Evolutionary conservation across 2,113 vertebrate species (phyloP).

Genomic region (Phocoena phocoena): DNA sequence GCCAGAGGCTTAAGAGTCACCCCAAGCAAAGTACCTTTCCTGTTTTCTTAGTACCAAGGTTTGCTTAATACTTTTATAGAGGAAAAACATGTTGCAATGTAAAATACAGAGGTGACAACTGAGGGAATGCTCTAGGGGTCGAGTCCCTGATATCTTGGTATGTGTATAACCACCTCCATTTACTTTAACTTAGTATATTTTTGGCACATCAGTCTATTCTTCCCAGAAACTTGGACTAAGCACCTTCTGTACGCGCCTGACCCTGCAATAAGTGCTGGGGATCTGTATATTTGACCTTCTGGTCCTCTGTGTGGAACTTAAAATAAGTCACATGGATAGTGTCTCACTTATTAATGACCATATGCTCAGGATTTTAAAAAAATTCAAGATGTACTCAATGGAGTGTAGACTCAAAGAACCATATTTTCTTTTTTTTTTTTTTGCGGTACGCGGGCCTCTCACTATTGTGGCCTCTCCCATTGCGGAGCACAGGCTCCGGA

Average conservation of each 20-base stretch:
- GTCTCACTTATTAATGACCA: not conserved
- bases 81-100: not conserved
- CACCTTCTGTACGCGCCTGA: not conserved
- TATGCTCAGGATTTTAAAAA: not conserved
- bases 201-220: not conserved
- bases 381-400: not conserved
- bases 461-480: too few species aligned
- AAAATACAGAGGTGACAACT: not conserved
- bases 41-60: not conserved
- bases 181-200: not conserved
- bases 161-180: not conserved
- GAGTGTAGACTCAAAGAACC: not conserved
- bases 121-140: not conserved
- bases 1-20: not conserved
- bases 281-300: not conserved
- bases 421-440: too few species aligned
- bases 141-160: not conserved
- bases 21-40: not conserved
- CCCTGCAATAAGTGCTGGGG: not conserved
- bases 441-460: too few species aligned
- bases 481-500: too few species aligned
- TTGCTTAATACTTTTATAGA: not conserved
- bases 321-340: not conserved
- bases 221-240: not conserved
- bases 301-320: not conserved